Base-by-base conservation (phyloP, 2,888 invertebrate genomes). In the Dascillus cervinus region DNA sequence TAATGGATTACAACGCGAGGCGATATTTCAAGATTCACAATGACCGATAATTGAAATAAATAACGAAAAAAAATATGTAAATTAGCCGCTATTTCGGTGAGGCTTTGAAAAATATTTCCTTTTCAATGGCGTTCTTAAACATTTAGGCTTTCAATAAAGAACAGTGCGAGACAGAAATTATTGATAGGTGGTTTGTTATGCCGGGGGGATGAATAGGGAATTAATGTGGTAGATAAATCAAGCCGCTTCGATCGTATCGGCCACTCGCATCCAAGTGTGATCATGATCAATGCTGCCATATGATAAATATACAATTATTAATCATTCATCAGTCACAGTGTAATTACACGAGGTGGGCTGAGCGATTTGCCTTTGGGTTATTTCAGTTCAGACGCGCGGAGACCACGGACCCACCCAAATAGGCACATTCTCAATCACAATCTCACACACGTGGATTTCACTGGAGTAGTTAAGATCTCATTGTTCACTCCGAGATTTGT, bases 261-360 rank as follows among this genome's bases (percentile, higher is more conserved):
- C 29, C 40, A 44, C 46, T 46, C 46, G 47, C 43, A 47, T 50
- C 43, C 50, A 44, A 52, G 53, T 52, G 54, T 50, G 51, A 56
- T 54, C 56, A 56, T 58, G 58, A 59, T 60, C 58, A 57, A 58
- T 57, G 56, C 52, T 46, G 47, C 44, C 45, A 42, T 43, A 52
- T 59, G 58, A 60, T 60, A 58, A 60, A 60, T 60, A 54, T 52
- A 53, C 52, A 55, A 53, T 56, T 60, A 61, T 61, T 60, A 59
- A 60, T 61, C 60, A 58, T 56, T 56, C 55, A 54, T 61, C 58
- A 52, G 58, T 58, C 58, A 58, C 54, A 51, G 54, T 56, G 49
- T 61, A 60, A 61, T 61, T 61, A 60, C 52, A 50, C 22, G 39
- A 46, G 45, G 47, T 48, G 46, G 50, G 44, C 34, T 41, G 46